These are phyloP conservation scores for Oxycera nigricornis DNA, from an alignment of 2,888 invertebrate genomes.

Conservation along the genomic window DNA sequence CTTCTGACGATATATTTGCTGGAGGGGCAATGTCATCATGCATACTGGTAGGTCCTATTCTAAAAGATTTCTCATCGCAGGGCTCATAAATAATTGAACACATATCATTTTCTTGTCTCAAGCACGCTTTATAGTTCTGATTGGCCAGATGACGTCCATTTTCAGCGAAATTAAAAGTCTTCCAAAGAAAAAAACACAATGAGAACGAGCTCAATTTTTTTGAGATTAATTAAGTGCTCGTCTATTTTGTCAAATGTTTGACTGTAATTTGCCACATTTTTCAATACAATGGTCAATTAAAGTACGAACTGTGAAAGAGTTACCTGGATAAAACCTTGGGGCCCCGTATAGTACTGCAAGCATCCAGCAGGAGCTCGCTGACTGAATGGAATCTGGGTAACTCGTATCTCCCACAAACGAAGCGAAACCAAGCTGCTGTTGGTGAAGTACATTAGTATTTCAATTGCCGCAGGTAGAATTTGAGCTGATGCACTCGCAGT, in stretches of 20 bases:
- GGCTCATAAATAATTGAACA: conserved; percentile 80
- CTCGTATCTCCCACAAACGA: conserved; percentile 79
- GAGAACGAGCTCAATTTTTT: background rate
- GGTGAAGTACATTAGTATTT: conserved; percentile 65
- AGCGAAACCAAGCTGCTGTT: conserved; percentile 68
- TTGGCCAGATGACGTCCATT: conserved; percentile 82
- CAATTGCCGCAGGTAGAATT: conserved; percentile 49
- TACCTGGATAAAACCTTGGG: conserved; percentile 65
- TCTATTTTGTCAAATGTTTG: no score
- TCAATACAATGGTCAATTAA: background rate
- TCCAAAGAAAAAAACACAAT: conserved; percentile 50
- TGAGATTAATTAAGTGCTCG: no score
- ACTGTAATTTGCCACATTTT: no score
- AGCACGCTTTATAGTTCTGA: conserved; percentile 80
- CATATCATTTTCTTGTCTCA: conserved; percentile 72
- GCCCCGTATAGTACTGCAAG: conserved; percentile 73
- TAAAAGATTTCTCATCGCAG: conserved; percentile 78
- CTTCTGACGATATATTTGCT: background rate
- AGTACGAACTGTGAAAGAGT: background rate
- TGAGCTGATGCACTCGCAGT: background rate
- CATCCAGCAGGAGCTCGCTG: conserved; percentile 80
- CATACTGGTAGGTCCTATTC: conserved; percentile 66
- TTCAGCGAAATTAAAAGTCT: conserved; percentile 82
- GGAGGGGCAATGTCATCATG: conserved; percentile 33
- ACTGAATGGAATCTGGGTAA: conserved; percentile 79